A percentile compares a stretch with the other conserved stretches of the same genome.
Evolutionary conservation across 2,888 invertebrate genomes (phyloP).

Genomic region (Xylota sylvarum): DNA sequence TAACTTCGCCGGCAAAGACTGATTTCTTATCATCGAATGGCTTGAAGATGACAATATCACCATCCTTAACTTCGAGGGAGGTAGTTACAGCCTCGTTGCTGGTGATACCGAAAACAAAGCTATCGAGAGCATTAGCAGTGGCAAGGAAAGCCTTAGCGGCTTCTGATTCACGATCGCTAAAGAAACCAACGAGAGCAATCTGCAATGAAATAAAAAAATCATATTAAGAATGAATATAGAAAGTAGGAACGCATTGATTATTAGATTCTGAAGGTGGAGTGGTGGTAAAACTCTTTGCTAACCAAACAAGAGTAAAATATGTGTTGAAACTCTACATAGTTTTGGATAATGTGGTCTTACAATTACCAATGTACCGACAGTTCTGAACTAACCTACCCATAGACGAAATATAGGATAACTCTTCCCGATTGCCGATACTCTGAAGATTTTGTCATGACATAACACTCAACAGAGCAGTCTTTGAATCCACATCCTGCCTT

Average conservation of each 20-base stretch:
- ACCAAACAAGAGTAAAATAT: not conserved
- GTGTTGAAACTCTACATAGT: too few species aligned
- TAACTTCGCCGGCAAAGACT: conserved; percentile 89
- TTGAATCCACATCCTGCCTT: too few species aligned
- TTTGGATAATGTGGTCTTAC: too few species aligned
- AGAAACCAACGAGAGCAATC: conserved; percentile 96
- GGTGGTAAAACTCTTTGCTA: too few species aligned
- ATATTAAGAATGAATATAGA: too few species aligned
- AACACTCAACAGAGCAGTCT: too few species aligned
- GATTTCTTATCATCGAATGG: conserved; percentile 95
- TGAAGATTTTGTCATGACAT: too few species aligned
- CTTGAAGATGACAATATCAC: conserved; percentile 95
- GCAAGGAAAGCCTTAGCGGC: conserved; percentile 93
- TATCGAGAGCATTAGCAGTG: conserved; percentile 93
- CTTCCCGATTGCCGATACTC: too few species aligned
- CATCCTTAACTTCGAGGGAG: conserved; percentile 92
- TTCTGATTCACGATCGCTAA: conserved; percentile 91
- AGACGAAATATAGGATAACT: too few species aligned
- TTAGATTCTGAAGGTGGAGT: not conserved
- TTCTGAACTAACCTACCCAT: too few species aligned
- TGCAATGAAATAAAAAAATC: conserved; percentile 82
- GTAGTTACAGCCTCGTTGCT: conserved; percentile 91
- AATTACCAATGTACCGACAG: too few species aligned
- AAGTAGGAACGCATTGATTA: not conserved
- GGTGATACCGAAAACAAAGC: conserved; percentile 95